These are phyloP conservation scores for Pectinophora gossypiella DNA, from an alignment of 1,140 invertebrate genomes.

Conservation along the genomic window DNA sequence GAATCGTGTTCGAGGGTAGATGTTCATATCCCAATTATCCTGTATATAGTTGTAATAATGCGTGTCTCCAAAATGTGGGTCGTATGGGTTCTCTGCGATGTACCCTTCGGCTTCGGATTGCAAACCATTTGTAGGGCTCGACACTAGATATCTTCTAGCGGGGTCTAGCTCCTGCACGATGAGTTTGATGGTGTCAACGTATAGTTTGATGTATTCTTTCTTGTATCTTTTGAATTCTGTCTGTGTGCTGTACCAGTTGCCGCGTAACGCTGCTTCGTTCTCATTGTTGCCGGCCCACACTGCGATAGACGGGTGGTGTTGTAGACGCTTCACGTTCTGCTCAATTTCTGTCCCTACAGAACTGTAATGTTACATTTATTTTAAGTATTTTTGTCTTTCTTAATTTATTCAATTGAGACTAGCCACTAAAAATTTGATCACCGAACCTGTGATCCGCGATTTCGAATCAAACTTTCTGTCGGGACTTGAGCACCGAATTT, in stretches of 20 bases:
- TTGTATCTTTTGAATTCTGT: slow-evolving; percentile 78
- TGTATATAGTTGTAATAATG: slow-evolving; percentile 94
- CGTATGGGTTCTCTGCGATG: slow-evolving; percentile 86
- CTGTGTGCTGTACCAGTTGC: slow-evolving; percentile 89
- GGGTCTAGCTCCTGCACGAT: slow-evolving; percentile 80
- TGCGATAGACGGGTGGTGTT: slow-evolving; percentile 92
- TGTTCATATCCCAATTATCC: slow-evolving; percentile 87
- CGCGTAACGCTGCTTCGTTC: slow-evolving; percentile 92
- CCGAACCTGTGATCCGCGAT: too few species aligned
- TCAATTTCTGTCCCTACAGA: slow-evolving; percentile 86
- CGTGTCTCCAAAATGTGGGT: slow-evolving; percentile 90
- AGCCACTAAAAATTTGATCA: too few species aligned
- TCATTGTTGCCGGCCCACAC: slow-evolving; percentile 98
- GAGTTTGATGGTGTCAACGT: slow-evolving; percentile 85
- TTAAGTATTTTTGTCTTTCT: too few species aligned
- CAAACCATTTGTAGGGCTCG: slow-evolving; percentile 95
- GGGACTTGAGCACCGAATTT: too few species aligned
- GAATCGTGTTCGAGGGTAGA: slow-evolving; percentile 90
- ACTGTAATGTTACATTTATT: slow-evolving; percentile 36
- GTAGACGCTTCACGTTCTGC: slow-evolving; percentile 90
- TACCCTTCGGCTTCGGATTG: slow-evolving; percentile 86
- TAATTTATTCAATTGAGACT: too few species aligned
- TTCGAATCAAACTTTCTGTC: too few species aligned
- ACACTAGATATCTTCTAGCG: slow-evolving; percentile 83
- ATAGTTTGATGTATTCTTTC: slow-evolving; percentile 91